Conservation (phyloP, 2,888 invertebrate species). For the Fissipunctia ypsillon region DNA sequence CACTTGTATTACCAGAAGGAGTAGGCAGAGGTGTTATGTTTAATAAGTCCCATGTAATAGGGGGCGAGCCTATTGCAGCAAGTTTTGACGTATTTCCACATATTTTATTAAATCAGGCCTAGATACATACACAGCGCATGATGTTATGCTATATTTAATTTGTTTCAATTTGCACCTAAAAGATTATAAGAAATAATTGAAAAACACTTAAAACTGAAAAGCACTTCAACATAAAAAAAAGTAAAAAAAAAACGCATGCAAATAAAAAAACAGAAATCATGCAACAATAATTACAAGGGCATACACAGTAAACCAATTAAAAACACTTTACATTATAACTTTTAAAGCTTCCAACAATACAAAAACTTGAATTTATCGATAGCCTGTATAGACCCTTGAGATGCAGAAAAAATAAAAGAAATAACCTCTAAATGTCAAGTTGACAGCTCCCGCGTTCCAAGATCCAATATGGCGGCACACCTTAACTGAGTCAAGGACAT, state of each 20-base stretch:
- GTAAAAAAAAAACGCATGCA: constrained; percentile 12
- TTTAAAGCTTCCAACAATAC: constrained; percentile 19
- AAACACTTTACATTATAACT: constrained; percentile 2
- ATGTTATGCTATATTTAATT: no score
- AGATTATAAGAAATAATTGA: no score
- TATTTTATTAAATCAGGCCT: no score
- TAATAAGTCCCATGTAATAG: neutral
- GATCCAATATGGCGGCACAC: constrained; percentile 81
- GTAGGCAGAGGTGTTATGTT: neutral
- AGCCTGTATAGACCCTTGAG: constrained; percentile 55
- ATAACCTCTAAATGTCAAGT: constrained; percentile 79
- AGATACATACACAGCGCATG: no score
- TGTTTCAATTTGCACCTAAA: no score
- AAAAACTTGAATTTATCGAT: constrained; percentile 32
- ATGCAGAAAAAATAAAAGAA: constrained; percentile 45
- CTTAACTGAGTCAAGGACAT: constrained; percentile 80
- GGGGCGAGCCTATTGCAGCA: neutral
- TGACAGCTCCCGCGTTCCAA: constrained; percentile 76
- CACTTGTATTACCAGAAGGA: neutral
- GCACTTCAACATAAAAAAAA: neutral
- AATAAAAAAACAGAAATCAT: constrained; percentile 25
- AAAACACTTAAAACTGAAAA: no score
- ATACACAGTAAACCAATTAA: constrained; percentile 45
- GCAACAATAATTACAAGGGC: constrained; percentile 47
- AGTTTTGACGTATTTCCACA: no score